phyloP scores from a whole-genome alignment of 2,113 vertebrate species.

The Tychaedon coryphoeus region DNA sequence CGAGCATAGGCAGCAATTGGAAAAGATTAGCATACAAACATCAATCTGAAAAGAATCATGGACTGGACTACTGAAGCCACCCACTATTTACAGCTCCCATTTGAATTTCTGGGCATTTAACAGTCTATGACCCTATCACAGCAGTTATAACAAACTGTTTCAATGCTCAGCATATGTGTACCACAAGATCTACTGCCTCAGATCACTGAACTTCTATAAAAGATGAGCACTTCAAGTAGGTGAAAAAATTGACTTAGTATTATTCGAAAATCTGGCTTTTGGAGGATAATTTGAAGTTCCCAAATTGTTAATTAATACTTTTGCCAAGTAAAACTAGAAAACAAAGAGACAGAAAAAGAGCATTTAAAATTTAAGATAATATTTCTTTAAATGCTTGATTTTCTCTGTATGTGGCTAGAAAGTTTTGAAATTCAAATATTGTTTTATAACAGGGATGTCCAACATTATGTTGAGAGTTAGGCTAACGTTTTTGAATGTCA shows the following conservation, averaged over 20 bases:
- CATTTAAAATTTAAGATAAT: not conserved
- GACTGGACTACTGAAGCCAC: not conserved
- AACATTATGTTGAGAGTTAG: not conserved
- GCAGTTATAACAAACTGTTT: not conserved
- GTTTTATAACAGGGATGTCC: not conserved
- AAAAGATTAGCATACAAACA: not conserved
- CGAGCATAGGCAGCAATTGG: not conserved
- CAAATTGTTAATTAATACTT: not conserved
- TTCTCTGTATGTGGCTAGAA: not conserved
- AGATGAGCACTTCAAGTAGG: not conserved
- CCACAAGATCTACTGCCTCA: not conserved
- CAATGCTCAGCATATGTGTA: not conserved
- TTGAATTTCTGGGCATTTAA: not conserved
- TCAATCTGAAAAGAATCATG: not conserved
- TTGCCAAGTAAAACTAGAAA: not conserved
- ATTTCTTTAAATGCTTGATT: not conserved
- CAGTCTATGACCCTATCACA: not conserved
- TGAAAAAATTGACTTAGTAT: not conserved
- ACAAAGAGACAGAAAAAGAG: not conserved
- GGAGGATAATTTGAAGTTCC: not conserved
- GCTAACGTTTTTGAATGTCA: not conserved
- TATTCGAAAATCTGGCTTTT: not conserved
- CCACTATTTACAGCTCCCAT: not conserved
- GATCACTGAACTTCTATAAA: not conserved
- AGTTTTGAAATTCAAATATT: not conserved